Percentiles rank a stretch among this genome's conserved stretches.
These are phyloP conservation scores for Stenolophus ochropezus DNA, from an alignment of 2,888 invertebrate genomes.

Conservation along the genomic window DNA sequence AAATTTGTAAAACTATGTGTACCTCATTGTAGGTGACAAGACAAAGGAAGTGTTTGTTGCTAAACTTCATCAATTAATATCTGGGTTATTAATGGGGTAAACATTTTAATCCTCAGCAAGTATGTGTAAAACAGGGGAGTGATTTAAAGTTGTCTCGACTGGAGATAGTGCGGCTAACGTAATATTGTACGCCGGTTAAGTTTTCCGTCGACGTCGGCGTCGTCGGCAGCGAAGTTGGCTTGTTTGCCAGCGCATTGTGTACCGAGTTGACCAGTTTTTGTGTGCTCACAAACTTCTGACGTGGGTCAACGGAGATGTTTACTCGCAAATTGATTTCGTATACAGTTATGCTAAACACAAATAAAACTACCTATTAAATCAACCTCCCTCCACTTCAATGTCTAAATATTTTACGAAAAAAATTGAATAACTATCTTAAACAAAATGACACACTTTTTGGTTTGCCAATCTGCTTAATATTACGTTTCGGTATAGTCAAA, in stretches of 20 bases:
- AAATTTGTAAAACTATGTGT: too few relatives aligned
- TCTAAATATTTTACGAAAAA: too few relatives aligned
- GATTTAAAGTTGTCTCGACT: not conserved
- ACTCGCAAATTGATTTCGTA: not conserved
- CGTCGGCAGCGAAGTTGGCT: conserved; percentile 5
- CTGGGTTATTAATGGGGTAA: conserved; percentile 24
- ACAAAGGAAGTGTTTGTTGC: too few relatives aligned
- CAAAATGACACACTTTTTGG: too few relatives aligned
- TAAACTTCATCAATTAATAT: conserved; percentile 20
- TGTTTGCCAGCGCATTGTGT: conserved; percentile 11
- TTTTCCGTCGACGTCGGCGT: not conserved
- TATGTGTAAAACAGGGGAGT: not conserved
- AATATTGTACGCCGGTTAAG: conserved; percentile 2
- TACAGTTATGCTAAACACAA: not conserved
- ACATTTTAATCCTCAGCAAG: conserved; percentile 7
- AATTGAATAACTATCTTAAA: too few relatives aligned
- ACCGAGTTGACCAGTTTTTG: conserved; percentile 33
- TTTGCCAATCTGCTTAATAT: too few relatives aligned
- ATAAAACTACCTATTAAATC: not conserved
- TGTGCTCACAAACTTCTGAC: conserved; percentile 7
- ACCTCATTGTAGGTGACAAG: too few relatives aligned
- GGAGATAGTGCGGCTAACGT: not conserved
- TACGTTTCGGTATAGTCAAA: too few relatives aligned
- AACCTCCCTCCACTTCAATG: too few relatives aligned
- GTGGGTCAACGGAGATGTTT: not conserved